Conservation (phyloP, 1,140 invertebrate genomes). For the Drosophila nasuta region DNA sequence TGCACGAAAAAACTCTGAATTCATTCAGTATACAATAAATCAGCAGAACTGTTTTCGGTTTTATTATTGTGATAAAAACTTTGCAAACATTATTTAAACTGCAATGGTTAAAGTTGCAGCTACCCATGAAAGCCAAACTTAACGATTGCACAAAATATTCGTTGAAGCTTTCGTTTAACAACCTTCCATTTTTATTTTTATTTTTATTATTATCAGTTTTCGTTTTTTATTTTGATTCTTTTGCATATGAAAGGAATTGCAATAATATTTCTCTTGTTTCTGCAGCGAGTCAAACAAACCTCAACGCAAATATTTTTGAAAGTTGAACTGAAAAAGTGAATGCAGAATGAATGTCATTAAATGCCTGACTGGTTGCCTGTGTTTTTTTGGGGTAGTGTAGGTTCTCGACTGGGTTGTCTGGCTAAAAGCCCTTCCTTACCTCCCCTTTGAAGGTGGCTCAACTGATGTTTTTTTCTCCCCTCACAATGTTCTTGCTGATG, state of each 20-base stretch:
- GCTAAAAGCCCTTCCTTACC: slow-evolving; percentile 6
- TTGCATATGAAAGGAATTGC: slow-evolving; percentile 25
- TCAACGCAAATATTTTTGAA: slow-evolving; percentile 37
- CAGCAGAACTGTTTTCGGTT: slow-evolving; percentile 37
- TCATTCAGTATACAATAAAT: slow-evolving; percentile 64
- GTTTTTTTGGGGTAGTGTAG: background rate
- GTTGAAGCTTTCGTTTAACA: background rate
- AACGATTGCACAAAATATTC: slow-evolving; percentile 1
- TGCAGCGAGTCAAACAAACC: slow-evolving; percentile 27
- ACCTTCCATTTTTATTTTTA: background rate
- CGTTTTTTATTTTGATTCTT: background rate
- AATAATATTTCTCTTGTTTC: slow-evolving; percentile 41
- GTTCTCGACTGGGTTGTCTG: slow-evolving; percentile 16
- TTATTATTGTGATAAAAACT: slow-evolving; percentile 14
- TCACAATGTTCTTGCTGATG: slow-evolving; percentile 12
- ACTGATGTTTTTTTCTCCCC: background rate
- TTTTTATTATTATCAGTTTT: background rate
- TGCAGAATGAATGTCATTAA: slow-evolving; percentile 51
- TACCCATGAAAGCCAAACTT: background rate
- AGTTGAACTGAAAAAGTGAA: slow-evolving; percentile 30
- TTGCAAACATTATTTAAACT: slow-evolving; percentile 31
- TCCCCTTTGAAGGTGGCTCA: background rate
- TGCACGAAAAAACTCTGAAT: slow-evolving; percentile 49
- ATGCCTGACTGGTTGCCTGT: slow-evolving; percentile 22
- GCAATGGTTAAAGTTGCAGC: slow-evolving; percentile 10